phyloP scores from a whole-genome alignment of 2,888 invertebrate genomes.

The Seladonia tumulorum region DNA sequence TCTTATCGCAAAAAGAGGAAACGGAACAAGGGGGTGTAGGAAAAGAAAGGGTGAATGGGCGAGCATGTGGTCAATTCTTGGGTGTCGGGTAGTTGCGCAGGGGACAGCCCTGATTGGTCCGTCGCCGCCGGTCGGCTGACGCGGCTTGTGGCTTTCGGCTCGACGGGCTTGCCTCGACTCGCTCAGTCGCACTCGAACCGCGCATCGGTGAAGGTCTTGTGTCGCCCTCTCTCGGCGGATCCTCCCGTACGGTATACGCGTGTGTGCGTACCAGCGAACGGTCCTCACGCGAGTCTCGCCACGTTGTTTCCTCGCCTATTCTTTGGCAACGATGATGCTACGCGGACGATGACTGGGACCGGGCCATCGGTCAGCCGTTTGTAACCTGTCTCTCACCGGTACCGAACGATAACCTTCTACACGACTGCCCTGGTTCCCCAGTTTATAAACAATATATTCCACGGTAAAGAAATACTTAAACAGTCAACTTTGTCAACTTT shows the following conservation, averaged over 20 bases:
- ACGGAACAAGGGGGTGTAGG: not conserved
- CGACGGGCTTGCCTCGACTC: conserved; percentile 73
- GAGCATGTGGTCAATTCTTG: conserved; percentile 78
- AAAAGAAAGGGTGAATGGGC: conserved; percentile 46
- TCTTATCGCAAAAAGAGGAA: conserved; percentile 22
- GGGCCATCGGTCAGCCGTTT: not conserved
- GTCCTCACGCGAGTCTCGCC: conserved; percentile 55
- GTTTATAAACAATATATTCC: not conserved
- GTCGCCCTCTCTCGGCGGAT: conserved; percentile 58
- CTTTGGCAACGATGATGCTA: not conserved
- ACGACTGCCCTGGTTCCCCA: not conserved
- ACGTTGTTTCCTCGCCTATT: conserved; percentile 56
- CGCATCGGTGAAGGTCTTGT: conserved; percentile 80
- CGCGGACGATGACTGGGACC: conserved; percentile 31
- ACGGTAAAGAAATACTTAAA: not conserved
- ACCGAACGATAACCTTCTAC: conserved; percentile 12
- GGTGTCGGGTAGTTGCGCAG: conserved; percentile 74
- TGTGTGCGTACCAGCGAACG: conserved; percentile 59
- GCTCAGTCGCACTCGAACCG: conserved; percentile 83
- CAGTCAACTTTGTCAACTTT: not conserved
- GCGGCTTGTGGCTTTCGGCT: conserved; percentile 76
- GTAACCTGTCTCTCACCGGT: not conserved
- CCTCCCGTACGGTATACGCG: conserved; percentile 52
- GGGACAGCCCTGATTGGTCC: conserved; percentile 78
- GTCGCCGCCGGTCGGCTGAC: conserved; percentile 71